phyloP scores from a whole-genome alignment of 2,888 invertebrate genomes.

The Heliconius erato region DNA sequence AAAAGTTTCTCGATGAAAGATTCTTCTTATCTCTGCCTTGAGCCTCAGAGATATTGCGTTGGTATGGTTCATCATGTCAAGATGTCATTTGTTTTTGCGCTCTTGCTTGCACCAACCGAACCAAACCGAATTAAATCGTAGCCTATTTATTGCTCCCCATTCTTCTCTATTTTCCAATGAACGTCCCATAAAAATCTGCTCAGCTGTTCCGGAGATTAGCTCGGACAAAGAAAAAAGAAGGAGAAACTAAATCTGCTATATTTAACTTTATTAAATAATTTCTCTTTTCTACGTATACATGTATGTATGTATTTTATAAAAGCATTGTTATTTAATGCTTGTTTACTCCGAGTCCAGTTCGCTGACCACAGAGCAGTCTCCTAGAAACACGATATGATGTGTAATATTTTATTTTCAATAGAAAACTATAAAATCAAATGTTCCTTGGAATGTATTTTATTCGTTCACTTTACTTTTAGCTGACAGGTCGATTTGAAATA shows the following conservation, averaged over 20 bases:
- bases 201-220: too few species aligned
- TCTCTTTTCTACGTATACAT: neutral
- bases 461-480: neutral
- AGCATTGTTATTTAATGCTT: conserved; percentile 1
- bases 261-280: too few species aligned
- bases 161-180: too few species aligned
- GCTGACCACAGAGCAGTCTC: conserved; percentile 26
- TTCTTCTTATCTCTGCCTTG: neutral
- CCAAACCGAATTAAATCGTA: too few species aligned
- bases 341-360: conserved; percentile 23
- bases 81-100: too few species aligned
- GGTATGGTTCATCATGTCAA: too few species aligned
- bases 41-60: too few species aligned
- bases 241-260: too few species aligned
- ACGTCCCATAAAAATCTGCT: too few species aligned
- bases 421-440: conserved; percentile 19
- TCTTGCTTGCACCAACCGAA: too few species aligned
- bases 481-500: neutral
- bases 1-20: neutral
- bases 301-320: neutral
- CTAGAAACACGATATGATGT: conserved; percentile 31
- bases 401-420: conserved; percentile 26
- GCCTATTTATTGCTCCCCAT: too few species aligned
- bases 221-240: too few species aligned
- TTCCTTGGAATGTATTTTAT: neutral